Base-by-base conservation (phyloP, 2,888 invertebrate genomes). In the Dioctria linearis region DNA sequence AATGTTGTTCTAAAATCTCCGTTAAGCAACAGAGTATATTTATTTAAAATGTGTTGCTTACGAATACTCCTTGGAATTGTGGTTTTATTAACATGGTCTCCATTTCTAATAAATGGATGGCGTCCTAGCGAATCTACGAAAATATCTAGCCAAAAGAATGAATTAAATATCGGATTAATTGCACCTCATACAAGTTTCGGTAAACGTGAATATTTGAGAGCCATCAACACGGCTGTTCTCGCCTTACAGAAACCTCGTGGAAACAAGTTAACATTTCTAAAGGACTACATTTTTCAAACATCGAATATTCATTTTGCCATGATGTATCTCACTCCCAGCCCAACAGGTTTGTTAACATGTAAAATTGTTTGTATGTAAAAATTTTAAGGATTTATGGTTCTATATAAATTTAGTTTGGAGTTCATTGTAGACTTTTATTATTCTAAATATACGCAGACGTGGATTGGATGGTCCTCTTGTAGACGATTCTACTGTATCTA, bases 261-360 rank as follows among this genome's bases (percentile, higher is more conserved):
- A 43, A 90, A 90, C 65, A 91, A 90, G 84, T 89, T 93, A 84
- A 90, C 90, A 80, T 93, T 93, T 88, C 88, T 93, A 80, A 91
- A 92, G 86, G 91, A 91, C 85, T 93, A 92, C 86, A 90, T 90
- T 83, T 93, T 94, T 86, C 91, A 91, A 76, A 90, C 91, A 80
- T 89, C 90, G 80, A 92, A 93, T 85, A 92, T 94, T 80, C 92
- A 91, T 85, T 91, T 91, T 84, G 91, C 91, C 80, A 92, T 93
- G 91, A 93, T 94, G 92, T 91, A 91, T 81, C 89, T 94, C 81
- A 94, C 93, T 82, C 94, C 94, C 46, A 94, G 93, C 88, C 94
- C 94, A 80, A 94, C 93, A 91, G 94, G 94, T 94, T 89, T 89
- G 89, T 87, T 79, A 13, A 4, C 39, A 25, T 25, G 25, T 25